phyloP scores from a whole-genome alignment of 2,888 invertebrate genomes.

The Homarus gammarus region DNA sequence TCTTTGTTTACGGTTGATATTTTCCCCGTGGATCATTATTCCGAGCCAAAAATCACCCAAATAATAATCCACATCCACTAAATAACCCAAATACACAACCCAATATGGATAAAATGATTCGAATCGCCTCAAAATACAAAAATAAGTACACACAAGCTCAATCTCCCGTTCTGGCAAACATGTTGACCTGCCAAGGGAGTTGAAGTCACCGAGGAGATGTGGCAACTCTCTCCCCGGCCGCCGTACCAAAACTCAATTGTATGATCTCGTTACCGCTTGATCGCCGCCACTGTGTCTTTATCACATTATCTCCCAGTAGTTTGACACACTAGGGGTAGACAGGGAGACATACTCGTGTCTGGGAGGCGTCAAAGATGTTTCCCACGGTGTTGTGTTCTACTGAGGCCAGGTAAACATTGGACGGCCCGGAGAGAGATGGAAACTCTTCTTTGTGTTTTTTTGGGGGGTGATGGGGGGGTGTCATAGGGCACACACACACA shows the following conservation, averaged over 20 bases:
- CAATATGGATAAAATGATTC: too few relatives aligned
- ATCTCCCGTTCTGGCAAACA: constrained; percentile 41
- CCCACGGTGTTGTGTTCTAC: background rate
- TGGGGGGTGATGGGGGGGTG: constrained; percentile 13
- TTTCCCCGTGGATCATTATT: background rate
- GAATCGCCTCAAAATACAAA: constrained; percentile 8
- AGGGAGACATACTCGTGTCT: background rate
- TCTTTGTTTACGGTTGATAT: background rate
- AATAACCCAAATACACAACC: background rate
- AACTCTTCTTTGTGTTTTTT: too few relatives aligned
- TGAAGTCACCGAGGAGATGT: constrained; percentile 61
- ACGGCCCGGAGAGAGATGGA: constrained; percentile 1
- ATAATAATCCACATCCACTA: too few relatives aligned
- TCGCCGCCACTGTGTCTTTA: constrained; percentile 36
- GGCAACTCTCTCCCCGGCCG: constrained; percentile 41
- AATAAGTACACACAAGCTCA: constrained; percentile 12
- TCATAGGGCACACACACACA: constrained; percentile 19
- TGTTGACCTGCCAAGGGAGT: constrained; percentile 52
- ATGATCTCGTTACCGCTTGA: constrained; percentile 52
- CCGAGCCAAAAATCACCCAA: background rate
- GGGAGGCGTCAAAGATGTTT: background rate
- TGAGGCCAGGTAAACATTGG: background rate
- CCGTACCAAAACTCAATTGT: constrained; percentile 52
- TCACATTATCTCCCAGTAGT: constrained; percentile 20
- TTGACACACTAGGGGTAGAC: background rate